Evolutionary conservation across 1,140 invertebrate genomes (phyloP).

Genomic region (roundworm (Caenorhabditis elegans)): WBcel235 BX284602.5:11064001-11064500

Average conservation of each 20-base stretch:
- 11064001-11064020: no score
- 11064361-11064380: not conserved
- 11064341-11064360: no score
- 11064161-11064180: not conserved
- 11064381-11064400: slow-evolving; percentile 28
- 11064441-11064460: not conserved
- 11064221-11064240: no score
- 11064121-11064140: slow-evolving; percentile 14
- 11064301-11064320: slow-evolving; percentile 24
- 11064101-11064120: no score
- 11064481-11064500: slow-evolving; percentile 27
- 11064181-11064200: not conserved
- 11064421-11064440: no score
- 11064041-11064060: no score
- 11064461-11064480: not conserved
- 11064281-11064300: no score
- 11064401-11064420: not conserved
- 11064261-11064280: not conserved
- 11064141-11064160: not conserved
- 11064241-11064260: slow-evolving; percentile 4
- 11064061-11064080: no score
- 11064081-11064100: no score
- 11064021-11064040: no score
- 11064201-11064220: not conserved
- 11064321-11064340: not conserved